Evolutionary conservation across 2,888 invertebrate genomes (phyloP), one percentile per base, ranked within the genome.

Genomic region (Cheilosia urbana): DNA sequence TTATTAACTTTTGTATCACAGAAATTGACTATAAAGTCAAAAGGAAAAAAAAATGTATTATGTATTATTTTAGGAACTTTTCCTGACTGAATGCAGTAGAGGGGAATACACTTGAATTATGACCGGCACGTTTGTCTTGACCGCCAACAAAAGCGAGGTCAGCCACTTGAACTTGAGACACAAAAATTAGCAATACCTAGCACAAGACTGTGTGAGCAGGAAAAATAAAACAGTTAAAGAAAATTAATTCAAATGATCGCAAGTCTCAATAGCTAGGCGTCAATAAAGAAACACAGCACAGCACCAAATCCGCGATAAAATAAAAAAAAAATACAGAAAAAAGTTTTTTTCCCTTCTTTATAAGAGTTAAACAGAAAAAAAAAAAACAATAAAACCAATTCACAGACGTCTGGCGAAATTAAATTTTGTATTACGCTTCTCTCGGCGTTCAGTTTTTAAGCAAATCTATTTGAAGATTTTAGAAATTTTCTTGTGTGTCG

Each of bases 81-180:
- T 11, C 24, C 5, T 45, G n/a, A 47, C 53, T 77, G 2, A 51
- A 34, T 37, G 37, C 37, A 47, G 13, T 24, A 13, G 13, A 57
- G 42, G n/a, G 30, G 9, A 34, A 60, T n/a, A 53, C 58, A 72
- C 58, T 60, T 21, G 34, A 79, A 27, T 24, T 66, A 69, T 42
- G 49, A 81, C 81, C 76, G 76, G 81, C 81, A 82, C 51, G 66
- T 49, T 58, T 15, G 21, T 24, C 24, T 51, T 49, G 63, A 68
- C 75, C 73, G 73, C 63, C 62, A 79, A 62, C 68, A 53, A 72
- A 72, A 87, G 69, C 87, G 88, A 88, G 88, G 87, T 87, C 83
- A 83, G 85, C 88, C 78, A 87, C 88, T 89, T 89, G 89, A 89
- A 89, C 89, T 89, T 89, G 89, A 88, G 65, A 65, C 80, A 88